A percentile compares a stretch with the other conserved stretches of the same genome.
phyloP scores from a whole-genome alignment of 2,113 vertebrate species.

The Heloderma charlesbogerti region DNA sequence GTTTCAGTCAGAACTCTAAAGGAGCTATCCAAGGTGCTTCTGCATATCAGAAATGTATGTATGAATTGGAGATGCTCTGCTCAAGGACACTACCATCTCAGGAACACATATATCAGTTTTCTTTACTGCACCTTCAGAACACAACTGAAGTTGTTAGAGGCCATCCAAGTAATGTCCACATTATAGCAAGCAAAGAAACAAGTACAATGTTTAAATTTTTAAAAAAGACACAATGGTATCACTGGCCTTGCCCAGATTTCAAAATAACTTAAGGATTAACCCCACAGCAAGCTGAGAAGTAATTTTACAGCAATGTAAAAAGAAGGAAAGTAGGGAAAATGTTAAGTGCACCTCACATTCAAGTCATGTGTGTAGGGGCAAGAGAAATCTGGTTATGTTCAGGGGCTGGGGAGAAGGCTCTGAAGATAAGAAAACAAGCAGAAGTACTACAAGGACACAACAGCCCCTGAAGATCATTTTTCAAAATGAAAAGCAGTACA shows the following conservation, averaged over 20 bases:
- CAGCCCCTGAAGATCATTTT: background rate
- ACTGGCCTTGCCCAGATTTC: background rate
- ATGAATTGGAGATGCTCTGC: background rate
- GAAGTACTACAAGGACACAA: background rate
- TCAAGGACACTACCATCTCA: background rate
- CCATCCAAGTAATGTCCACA: background rate
- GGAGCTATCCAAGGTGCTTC: no score
- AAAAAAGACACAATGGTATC: background rate
- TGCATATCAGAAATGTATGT: background rate
- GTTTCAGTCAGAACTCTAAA: no score
- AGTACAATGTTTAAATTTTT: background rate
- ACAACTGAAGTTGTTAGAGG: background rate
- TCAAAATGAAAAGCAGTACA: conserved; percentile 22
- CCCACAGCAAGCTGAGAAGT: background rate
- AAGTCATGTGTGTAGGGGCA: background rate
- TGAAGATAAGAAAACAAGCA: background rate
- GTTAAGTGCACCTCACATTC: accelerated
- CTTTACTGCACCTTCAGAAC: background rate
- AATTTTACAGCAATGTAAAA: background rate
- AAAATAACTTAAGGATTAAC: background rate
- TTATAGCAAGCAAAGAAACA: background rate
- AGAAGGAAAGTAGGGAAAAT: accelerated
- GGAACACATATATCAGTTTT: background rate
- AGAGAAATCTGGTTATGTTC: background rate
- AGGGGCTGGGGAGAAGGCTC: background rate